phyloP scores from a whole-genome alignment of 2,113 vertebrate species.

The Myocastor coypus region DNA sequence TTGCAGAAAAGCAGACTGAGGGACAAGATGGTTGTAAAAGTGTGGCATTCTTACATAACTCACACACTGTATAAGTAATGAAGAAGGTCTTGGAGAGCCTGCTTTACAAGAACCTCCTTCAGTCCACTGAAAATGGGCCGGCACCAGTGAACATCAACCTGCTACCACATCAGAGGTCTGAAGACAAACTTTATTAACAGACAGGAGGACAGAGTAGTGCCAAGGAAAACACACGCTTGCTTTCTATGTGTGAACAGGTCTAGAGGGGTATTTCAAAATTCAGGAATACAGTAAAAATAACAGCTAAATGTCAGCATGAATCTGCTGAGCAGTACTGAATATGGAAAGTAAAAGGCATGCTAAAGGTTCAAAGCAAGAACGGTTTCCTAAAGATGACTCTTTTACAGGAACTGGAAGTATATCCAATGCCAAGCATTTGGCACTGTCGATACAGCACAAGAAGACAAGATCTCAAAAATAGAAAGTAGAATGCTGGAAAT shows the following conservation, averaged over 20 bases:
- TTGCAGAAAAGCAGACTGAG: slow-evolving; percentile 8
- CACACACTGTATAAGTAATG: background rate
- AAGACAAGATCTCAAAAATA: background rate
- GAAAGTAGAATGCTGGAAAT: slow-evolving; percentile 47
- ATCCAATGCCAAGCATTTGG: background rate
- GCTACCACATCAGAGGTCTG: background rate
- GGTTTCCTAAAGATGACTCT: background rate
- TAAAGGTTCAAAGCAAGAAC: background rate
- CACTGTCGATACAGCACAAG: background rate
- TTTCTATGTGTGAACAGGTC: background rate
- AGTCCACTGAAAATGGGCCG: background rate
- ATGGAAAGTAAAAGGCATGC: background rate
- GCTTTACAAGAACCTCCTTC: background rate
- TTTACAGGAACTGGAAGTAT: background rate
- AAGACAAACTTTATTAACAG: background rate
- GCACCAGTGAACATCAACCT: background rate
- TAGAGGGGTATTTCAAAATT: background rate
- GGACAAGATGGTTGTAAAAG: slow-evolving; percentile 12
- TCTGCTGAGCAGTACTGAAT: background rate
- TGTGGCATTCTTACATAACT: slow-evolving; percentile 13
- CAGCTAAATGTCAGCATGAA: background rate
- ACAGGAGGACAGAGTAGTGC: background rate
- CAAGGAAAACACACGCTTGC: background rate
- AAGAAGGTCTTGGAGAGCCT: background rate
- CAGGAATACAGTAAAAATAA: background rate